Percentiles rank a stretch among this genome's conserved stretches.
phyloP scores from a whole-genome alignment of 2,797 vertebrate species.

The Morus bassanus region DNA sequence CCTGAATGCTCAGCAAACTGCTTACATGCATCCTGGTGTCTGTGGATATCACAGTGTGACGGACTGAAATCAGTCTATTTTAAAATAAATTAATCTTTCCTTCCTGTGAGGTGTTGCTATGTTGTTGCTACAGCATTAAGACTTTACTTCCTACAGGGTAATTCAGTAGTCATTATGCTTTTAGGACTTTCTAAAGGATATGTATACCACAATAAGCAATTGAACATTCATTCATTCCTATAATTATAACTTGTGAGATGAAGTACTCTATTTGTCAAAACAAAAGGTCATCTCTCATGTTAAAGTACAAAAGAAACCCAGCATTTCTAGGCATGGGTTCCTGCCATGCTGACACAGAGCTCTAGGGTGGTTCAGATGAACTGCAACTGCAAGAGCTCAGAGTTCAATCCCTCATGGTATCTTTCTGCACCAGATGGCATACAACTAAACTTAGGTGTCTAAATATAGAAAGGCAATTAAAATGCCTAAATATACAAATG shows the following conservation, averaged over 20 bases:
- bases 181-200: not conserved
- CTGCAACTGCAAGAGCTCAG: rapidly evolving
- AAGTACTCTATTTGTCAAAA: not conserved
- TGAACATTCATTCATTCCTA: not conserved
- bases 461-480: not conserved
- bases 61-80: not conserved
- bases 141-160: not conserved
- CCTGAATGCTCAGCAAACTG: not conserved
- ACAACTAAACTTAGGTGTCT: not conserved
- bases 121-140: not conserved
- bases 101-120: not conserved
- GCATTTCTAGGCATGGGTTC: not conserved
- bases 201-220: not conserved
- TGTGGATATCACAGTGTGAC: not conserved
- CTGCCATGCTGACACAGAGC: not conserved
- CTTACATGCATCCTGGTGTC: not conserved
- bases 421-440: not conserved
- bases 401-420: not conserved
- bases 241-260: not conserved
- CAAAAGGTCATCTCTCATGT: not conserved
- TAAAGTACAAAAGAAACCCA: not conserved
- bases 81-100: not conserved
- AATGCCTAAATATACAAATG: not conserved
- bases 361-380: not conserved
- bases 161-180: not conserved